Evolutionary conservation across 2,888 invertebrate genomes (phyloP).

Genomic region (Epicampocera succincta): DNA sequence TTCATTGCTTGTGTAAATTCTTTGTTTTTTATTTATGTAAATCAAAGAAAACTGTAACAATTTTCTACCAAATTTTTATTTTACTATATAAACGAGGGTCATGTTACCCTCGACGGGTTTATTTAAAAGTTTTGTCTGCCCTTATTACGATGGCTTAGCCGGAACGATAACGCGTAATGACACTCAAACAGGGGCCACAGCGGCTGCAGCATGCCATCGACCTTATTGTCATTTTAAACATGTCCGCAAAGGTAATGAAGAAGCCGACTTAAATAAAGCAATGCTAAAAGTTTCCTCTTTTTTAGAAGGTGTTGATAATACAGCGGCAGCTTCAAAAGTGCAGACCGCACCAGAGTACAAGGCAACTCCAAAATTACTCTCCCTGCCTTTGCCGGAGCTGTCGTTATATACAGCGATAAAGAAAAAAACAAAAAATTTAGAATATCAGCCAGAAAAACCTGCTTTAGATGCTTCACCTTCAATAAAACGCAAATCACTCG

Average conservation of each 20-base stretch:
- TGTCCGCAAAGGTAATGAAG: constrained; percentile 85
- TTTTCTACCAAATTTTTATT: constrained; percentile 33
- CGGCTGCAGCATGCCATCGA: constrained; percentile 92
- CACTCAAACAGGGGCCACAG: constrained; percentile 84
- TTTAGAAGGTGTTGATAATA: constrained; percentile 73
- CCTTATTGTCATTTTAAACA: constrained; percentile 97
- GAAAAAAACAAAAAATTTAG: constrained; percentile 77
- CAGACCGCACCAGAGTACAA: constrained; percentile 76
- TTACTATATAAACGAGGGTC: constrained; percentile 72
- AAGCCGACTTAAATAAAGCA: neutral
- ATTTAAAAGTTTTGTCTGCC: constrained; percentile 92
- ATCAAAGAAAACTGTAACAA: neutral
- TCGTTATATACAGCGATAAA: constrained; percentile 69
- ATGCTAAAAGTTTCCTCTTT: neutral
- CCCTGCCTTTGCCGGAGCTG: constrained; percentile 76
- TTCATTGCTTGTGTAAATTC: constrained; percentile 55
- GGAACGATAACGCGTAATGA: constrained; percentile 77
- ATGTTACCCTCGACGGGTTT: constrained; percentile 96
- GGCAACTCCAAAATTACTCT: constrained; percentile 79
- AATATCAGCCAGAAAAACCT: constrained; percentile 81
- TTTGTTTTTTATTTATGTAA: constrained; percentile 55
- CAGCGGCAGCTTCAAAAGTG: constrained; percentile 13
- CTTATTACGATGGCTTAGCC: constrained; percentile 88
- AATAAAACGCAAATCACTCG: constrained; percentile 40
- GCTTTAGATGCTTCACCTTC: constrained; percentile 77